Base-by-base conservation (phyloP, 1,140 invertebrate species). In the Uloborus diversus region DNA sequence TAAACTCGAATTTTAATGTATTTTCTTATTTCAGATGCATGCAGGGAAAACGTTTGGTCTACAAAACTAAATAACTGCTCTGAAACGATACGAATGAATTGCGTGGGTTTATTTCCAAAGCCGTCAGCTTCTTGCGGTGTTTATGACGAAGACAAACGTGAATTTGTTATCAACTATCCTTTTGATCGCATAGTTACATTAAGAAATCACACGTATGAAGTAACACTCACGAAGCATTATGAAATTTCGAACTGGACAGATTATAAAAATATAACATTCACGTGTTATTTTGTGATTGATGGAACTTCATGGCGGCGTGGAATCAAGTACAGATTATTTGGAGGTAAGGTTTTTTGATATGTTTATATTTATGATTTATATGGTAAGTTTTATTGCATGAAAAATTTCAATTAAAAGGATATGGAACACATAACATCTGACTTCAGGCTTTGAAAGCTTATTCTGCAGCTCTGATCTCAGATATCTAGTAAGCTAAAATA, bases 51-150 rank as follows among this genome's bases (percentile, higher is more conserved):
- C 30, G 71, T 81, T 33, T 84, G 83, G 83, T 47, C 35, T 13
- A 79, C 64, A 4, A 32, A 79, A 2, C 53, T 65, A 9, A 79
- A 84, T 27, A 68, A 64, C 3, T 84, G 84, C 71, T 69, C 78
- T 11, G 84, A 84, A 62, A 69, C 68, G 1, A 84, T 84, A 32
- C 33, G 37, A 3, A 79, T 84, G 70, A 51, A 83, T 42, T 84
- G 83, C 64, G 56, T 75, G 2, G 84, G 84, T 14, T 80, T 84
- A 65, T 84, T 83, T 75, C 84, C 84, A 0, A 82, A 82, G 28
- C 84, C 84, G 23, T 81, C 82, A 17, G 82, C 84, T 37, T 68
- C 81, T n/a, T 85, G 84, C 71, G 84, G 84, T 20, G 62, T 85
- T 27, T 84, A 64, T 53, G 82, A 84, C 32, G 81, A 83, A 49